Conservation (phyloP, 1,140 invertebrate species). For the Homalodisca vitripennis region DNA sequence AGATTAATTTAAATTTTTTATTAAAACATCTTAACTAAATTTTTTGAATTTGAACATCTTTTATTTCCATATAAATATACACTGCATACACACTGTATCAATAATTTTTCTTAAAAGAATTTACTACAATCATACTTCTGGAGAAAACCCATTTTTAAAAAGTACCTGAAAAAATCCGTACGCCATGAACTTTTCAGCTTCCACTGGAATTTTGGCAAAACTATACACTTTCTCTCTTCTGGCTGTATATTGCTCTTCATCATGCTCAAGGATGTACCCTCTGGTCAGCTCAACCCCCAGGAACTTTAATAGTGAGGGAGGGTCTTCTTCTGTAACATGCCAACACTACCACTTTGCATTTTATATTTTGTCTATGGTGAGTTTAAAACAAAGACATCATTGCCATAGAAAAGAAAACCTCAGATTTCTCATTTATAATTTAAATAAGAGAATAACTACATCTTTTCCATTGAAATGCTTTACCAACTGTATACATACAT, state of each 20-base stretch:
- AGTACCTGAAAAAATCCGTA: conserved; percentile 93
- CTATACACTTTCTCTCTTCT: conserved; percentile 95
- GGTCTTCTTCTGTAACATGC: conserved; percentile 18
- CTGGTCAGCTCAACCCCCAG: conserved; percentile 85
- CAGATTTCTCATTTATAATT: neutral
- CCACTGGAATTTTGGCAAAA: conserved; percentile 93
- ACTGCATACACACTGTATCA: too few relatives aligned
- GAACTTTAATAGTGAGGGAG: conserved; percentile 67
- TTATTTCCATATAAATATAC: too few relatives aligned
- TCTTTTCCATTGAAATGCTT: neutral
- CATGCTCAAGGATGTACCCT: conserved; percentile 88
- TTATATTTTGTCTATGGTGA: neutral
- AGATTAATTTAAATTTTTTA: too few relatives aligned
- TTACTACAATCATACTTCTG: too few relatives aligned
- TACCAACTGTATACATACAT: too few relatives aligned
- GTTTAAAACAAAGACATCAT: neutral
- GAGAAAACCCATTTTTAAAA: too few relatives aligned
- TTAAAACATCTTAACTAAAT: too few relatives aligned
- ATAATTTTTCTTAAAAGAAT: too few relatives aligned
- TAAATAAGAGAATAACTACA: neutral
- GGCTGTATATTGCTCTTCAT: conserved; percentile 91
- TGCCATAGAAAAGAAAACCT: neutral
- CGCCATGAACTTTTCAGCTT: conserved; percentile 90
- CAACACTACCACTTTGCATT: neutral
- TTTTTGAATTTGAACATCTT: too few relatives aligned